Evolutionary conservation across 2,797 vertebrate species (phyloP).

Genomic region (Poecilia gillii): DNA sequence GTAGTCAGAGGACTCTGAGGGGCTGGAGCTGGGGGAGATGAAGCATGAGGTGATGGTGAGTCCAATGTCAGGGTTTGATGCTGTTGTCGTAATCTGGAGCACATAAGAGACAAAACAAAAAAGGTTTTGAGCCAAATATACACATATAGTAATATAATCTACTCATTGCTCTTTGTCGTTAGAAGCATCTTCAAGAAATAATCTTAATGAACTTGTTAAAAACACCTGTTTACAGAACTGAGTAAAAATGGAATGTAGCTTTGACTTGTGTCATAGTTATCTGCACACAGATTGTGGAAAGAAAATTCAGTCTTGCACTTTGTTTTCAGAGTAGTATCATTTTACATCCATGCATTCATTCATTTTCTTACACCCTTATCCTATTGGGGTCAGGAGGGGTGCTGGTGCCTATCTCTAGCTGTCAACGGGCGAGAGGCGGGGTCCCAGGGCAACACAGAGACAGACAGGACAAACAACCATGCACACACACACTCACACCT

Average conservation of each 20-base stretch:
- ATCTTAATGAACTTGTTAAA: conserved; percentile 1
- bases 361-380: no score
- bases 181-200: background rate
- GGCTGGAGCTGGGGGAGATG: conserved; percentile 87
- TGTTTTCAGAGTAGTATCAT: background rate
- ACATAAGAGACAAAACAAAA: conserved; percentile 18
- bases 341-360: no score
- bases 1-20: conserved; percentile 82
- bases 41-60: conserved; percentile 92
- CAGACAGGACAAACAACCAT: no score
- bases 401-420: no score
- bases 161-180: background rate
- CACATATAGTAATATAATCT: background rate
- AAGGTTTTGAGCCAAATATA: background rate
- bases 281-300: background rate
- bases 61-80: conserved; percentile 85
- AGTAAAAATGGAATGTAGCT: background rate
- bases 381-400: no score
- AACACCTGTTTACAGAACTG: background rate
- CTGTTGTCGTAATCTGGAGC: conserved; percentile 86
- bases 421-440: no score
- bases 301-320: background rate
- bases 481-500: no score
- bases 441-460: no score
- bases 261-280: background rate